Percentiles rank a stretch among this genome's conserved stretches.
Evolutionary conservation across 1,140 invertebrate genomes (phyloP).

Genomic region (Sinella curviseta): DNA sequence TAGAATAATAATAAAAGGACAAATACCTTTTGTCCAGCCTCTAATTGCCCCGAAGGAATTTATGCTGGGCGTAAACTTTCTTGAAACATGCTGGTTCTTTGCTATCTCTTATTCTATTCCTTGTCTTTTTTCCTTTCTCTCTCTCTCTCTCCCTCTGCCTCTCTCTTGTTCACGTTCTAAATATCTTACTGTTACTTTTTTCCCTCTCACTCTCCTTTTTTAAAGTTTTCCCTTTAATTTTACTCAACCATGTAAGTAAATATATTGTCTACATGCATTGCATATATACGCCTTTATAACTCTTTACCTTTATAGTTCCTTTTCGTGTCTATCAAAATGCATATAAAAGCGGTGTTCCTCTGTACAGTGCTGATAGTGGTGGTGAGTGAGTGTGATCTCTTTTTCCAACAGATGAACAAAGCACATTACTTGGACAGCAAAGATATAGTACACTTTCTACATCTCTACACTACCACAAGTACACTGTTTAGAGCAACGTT

Average conservation of each 20-base stretch:
- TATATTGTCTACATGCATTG: too few species aligned
- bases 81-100: not conserved
- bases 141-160: not conserved
- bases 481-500: too few species aligned
- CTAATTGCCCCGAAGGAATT: constrained; percentile 22
- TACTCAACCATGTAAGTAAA: not conserved
- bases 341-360: too few species aligned
- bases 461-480: too few species aligned
- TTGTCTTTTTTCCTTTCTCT: not conserved
- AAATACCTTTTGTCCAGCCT: constrained; percentile 27
- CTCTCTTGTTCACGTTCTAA: not conserved
- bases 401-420: too few species aligned
- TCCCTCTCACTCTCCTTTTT: not conserved
- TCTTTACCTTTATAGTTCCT: too few species aligned
- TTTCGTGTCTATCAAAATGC: too few species aligned
- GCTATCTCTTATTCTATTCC: not conserved
- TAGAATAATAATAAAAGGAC: constrained; percentile 26
- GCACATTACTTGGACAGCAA: too few species aligned
- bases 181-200: not conserved
- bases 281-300: too few species aligned
- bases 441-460: too few species aligned
- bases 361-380: too few species aligned
- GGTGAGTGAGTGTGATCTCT: too few species aligned
- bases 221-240: constrained; percentile 18
- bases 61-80: constrained; percentile 25